Base-by-base conservation (phyloP, 2,113 vertebrate species). In the Progne subis region DNA sequence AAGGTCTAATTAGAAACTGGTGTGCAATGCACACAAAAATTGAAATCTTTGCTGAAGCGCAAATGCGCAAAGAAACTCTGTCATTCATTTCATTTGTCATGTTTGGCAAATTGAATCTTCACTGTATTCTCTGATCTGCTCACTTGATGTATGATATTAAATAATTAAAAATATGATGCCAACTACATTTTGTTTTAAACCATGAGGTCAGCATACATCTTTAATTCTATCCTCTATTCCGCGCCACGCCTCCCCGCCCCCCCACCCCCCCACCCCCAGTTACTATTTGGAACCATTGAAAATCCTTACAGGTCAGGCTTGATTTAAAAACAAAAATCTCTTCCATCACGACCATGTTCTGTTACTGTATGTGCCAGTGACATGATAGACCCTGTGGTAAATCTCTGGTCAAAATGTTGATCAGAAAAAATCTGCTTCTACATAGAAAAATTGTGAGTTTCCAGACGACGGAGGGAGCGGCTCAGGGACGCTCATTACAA, bases 181-280 rank as follows among this genome's bases (percentile, higher is more conserved):
- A 63, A 18, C 14, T 37, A 25, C 2, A 26, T 37, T 65, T 84
- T 56, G 3, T 43, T 80, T 43, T 17, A 34, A 86, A 81, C 56
- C 16, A 28, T 0, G 11, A 61, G 9, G 18, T 72, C 80, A 68
- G 39, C 28, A 37, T n/a, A 21, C 9, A 57, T 26, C 14, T 67
- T 12, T 74, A 65, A 60, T 53, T 43, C 24, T 44, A 37, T 20
- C 5, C 4, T 57, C 11, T 18, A 14, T 37, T 37, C 37, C 9
- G 37, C 9, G 8, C 1, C 0, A 11, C n/a, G n/a, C n/a, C n/a
- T n/a, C 14, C 41, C 8, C 6, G 14, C 2, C 5, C 8, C 37
- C 37, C 1, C 0, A 43, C 14, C 41, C 8, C 5, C 16, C 2
- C 5, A 8, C 37, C 37, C 37, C 37, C 37, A 37, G 9, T 13